phyloP scores from a whole-genome alignment of 2,888 invertebrate species.

The Onthophagus sagittarius region DNA sequence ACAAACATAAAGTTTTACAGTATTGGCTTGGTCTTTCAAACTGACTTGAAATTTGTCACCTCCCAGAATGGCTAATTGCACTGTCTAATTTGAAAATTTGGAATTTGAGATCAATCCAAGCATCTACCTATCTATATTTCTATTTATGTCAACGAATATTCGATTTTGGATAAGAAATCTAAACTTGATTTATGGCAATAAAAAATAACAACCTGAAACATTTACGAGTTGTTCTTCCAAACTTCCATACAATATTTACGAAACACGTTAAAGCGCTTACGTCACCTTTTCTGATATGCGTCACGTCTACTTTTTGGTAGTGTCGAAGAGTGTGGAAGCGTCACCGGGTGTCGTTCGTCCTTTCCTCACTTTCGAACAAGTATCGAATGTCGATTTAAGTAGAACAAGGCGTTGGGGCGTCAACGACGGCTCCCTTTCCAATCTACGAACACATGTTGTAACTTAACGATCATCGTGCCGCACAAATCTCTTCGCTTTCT shows the following conservation, averaged over 20 bases:
- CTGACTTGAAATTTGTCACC: no score
- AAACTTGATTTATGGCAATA: no score
- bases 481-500: neutral
- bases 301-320: neutral
- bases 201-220: no score
- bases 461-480: neutral
- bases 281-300: neutral
- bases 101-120: no score
- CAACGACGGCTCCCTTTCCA: neutral
- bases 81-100: no score
- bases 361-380: conserved; percentile 1
- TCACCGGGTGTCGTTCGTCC: neutral
- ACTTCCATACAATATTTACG: neutral
- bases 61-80: no score
- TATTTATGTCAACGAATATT: no score
- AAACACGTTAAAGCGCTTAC: neutral
- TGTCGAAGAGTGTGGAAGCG: neutral
- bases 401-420: conserved; percentile 7
- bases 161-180: no score
- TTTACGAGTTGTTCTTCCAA: neutral
- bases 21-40: no score
- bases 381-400: conserved; percentile 11
- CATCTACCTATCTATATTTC: no score
- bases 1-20: no score
- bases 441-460: conserved; percentile 9